Evolutionary conservation across 2,888 invertebrate species (phyloP), one percentile per base, ranked within the genome.

Genomic region (Willowsia nigromaculata): DNA sequence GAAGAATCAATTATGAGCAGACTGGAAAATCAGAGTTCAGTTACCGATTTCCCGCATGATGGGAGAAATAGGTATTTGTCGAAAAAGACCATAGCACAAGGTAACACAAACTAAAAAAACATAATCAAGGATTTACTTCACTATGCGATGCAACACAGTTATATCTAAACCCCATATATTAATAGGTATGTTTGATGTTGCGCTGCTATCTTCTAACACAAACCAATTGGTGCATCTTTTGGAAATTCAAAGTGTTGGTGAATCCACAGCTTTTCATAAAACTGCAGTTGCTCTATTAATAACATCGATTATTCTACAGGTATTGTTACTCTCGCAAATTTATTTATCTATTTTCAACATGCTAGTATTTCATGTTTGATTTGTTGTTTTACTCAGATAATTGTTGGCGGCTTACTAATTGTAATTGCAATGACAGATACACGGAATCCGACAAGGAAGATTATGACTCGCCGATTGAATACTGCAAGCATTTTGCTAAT

Each of bases 181-280:
- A 13, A 27, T 43, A 85, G 85, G 85, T 18, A 85, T 85, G 85
- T 76, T 85, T 43, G 85, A 85, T 59, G 85, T 85, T 27, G 85
- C 85, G 6, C 13, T 85, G 13, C 85, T 85, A 3, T 85, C 85
- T 7, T 85, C 85, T 0, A 74, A 85, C 27, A 76, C 76, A 13
- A 85, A 76, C 62, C 85, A 85, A 85, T 33, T 85, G 15, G 85
- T 76, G 0, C 85, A 76, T 11, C 74, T 85, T 0, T 7, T 84
- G 11, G 40, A 27, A 71, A 47, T 27, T 18, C 53, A 53, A 9
- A 15, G 1, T 13, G 76, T 33, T 11, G 59, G 15, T n/a, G 11
- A 22, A 25, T 15, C 43, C 22, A 53, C 74, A 22, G n/a, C 9
- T 2, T 74, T 74, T 30, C 76, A 6, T 15, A n/a, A n/a, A 27